These are phyloP conservation scores for Sminthurides aquaticus DNA, from an alignment of 2,888 invertebrate species.

Conservation along the genomic window DNA sequence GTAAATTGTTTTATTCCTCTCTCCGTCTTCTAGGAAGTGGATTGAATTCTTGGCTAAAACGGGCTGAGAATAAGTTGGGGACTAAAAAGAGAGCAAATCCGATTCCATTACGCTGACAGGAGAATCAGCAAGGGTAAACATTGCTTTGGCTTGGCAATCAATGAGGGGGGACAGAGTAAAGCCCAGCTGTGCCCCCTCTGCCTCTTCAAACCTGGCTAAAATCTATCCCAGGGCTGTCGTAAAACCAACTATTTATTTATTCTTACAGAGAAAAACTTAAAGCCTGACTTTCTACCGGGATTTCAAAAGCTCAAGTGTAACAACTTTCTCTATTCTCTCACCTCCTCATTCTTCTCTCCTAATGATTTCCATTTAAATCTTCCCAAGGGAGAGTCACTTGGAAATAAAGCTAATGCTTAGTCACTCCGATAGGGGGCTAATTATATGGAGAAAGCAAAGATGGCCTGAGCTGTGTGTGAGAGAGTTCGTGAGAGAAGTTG, in stretches of 20 bases:
- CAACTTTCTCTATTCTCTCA: neutral
- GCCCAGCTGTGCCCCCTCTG: neutral
- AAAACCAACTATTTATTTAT: neutral
- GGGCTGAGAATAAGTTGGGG: neutral
- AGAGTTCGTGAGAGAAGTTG: neutral
- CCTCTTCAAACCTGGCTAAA: too few species aligned
- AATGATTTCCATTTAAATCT: neutral
- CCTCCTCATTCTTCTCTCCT: neutral
- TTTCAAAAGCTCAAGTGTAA: neutral
- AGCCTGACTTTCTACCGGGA: neutral
- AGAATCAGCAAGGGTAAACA: neutral
- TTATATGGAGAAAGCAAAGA: too few species aligned
- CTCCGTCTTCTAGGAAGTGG: conserved; percentile 10
- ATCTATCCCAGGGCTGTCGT: neutral
- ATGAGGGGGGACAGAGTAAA: neutral
- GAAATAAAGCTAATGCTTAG: neutral
- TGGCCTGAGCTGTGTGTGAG: too few species aligned
- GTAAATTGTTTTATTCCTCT: conserved; percentile 18
- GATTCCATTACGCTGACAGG: conserved; percentile 19
- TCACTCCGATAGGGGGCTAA: neutral
- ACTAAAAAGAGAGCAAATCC: conserved; percentile 3
- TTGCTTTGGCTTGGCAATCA: neutral
- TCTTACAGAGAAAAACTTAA: neutral
- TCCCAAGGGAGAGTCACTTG: neutral
- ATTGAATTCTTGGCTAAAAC: conserved; percentile 10